A percentile compares a stretch with the other conserved stretches of the same genome.
These are phyloP conservation scores for Paragorgia papillata DNA, from an alignment of 92 coral and sea anemone genomes.

Conservation along the genomic window DNA sequence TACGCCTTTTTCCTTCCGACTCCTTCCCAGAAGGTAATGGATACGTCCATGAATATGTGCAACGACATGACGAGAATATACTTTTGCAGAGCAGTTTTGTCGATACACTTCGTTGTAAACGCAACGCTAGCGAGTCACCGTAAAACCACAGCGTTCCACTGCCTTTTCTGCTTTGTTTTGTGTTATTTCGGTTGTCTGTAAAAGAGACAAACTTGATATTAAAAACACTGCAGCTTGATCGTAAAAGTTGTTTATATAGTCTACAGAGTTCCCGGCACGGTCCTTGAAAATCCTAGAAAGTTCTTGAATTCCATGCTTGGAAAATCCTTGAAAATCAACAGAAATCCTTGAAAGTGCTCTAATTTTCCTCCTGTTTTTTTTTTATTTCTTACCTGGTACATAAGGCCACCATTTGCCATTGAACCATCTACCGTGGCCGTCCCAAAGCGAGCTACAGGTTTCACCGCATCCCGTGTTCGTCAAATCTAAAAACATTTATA, in stretches of 20 bases:
- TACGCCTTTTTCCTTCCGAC: background rate
- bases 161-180: background rate
- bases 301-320: too few relatives aligned
- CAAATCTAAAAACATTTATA: too few relatives aligned
- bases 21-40: constrained; percentile 42
- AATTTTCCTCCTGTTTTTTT: too few relatives aligned
- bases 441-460: background rate
- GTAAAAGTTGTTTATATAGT: too few relatives aligned
- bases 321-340: too few relatives aligned
- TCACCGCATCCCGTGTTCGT: background rate
- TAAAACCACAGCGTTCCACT: constrained; percentile 71
- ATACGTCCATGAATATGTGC: constrained; percentile 92
- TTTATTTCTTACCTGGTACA: background rate
- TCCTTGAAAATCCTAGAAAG: too few relatives aligned
- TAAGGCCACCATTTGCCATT: background rate
- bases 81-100: constrained; percentile 72
- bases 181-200: background rate
- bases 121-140: constrained; percentile 90
- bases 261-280: too few relatives aligned
- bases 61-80: constrained; percentile 87
- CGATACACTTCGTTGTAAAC: constrained; percentile 76
- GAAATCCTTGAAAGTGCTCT: too few relatives aligned
- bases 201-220: too few relatives aligned
- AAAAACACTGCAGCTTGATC: too few relatives aligned
- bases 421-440: background rate